Evolutionary conservation across 2,113 vertebrate genomes (phyloP), one percentile per base, ranked within the genome.

Genomic region (Kryptolebias marmoratus): DNA sequence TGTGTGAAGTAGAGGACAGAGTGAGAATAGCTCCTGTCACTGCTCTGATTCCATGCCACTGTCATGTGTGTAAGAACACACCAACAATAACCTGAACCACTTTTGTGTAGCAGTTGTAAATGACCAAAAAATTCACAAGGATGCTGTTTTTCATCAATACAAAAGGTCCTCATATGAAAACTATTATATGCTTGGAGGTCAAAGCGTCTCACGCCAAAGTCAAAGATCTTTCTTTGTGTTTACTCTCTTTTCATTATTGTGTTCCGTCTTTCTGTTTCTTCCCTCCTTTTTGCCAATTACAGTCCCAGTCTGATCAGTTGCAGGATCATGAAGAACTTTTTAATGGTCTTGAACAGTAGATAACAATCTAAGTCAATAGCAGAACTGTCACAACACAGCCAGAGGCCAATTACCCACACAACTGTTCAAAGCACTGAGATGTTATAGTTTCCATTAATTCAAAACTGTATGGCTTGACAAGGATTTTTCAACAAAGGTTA

Each of bases 321-420:
- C 18, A 64, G 45, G 27, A 57, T 42, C 15, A 28, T 49, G 32
- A 30, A 28, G 8, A 48, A 47, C 44, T 63, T 63, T 56, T 65
- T 18, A 60, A 22, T 52, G 56, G 27, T 59, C 14, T 28, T 30
- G 47, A 14, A 36, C 54, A 16, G 13, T 45, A 16, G 49, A 14
- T 22, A 73, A 31, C 32, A 42, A 52, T 31, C 47, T 56, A 48
- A 30, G 44, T 47, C 22, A 28, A 62, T 32, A 62, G 58, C 4
- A 22, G 28, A 13, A 28, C n/a, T 48, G 53, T 66, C 57, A 66
- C 48, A 67, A 61, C 39, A 18, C 39, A 75, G 64, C 56, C 72
- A 67, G 63, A 0, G 53, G 49, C 64, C 64, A 75, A 68, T 47
- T 66, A 31, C 14, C 44, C 14, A 36, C 22, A 36, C 54, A 47